A percentile compares a stretch with the other conserved stretches of the same genome.
These are phyloP conservation scores for Manis javanica DNA, from an alignment of 2,797 vertebrate species.

Conservation along the genomic window DNA sequence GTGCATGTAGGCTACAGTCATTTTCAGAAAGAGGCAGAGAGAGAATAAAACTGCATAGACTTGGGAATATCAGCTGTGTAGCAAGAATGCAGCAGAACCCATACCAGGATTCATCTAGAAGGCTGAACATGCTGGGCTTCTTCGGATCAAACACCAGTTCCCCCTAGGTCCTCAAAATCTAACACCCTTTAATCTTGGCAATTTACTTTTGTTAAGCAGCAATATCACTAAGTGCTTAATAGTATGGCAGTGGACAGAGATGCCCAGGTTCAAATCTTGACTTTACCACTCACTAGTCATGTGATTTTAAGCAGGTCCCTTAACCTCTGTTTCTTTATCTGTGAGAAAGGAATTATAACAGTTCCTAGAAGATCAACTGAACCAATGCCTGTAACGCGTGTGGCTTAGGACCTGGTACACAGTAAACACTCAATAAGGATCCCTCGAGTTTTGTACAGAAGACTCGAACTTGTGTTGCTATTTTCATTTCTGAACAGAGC, in stretches of 20 bases:
- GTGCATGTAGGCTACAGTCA: not conserved
- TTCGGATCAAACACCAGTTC: not conserved
- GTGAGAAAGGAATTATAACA: not conserved
- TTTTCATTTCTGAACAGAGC: not conserved
- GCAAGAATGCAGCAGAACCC: not conserved
- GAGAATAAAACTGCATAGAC: not conserved
- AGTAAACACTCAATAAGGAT: not conserved
- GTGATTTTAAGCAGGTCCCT: not conserved
- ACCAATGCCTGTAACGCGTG: not conserved
- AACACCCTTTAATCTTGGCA: not conserved
- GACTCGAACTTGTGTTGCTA: not conserved
- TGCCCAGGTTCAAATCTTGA: not conserved
- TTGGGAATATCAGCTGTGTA: not conserved
- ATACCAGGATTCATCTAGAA: not conserved
- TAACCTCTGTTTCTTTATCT: not conserved
- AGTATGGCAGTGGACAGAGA: not conserved
- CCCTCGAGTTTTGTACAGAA: not conserved
- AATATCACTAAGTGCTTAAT: not conserved
- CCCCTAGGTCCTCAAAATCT: not conserved
- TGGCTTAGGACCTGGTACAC: not conserved
- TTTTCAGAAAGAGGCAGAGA: slow-evolving; percentile 15
- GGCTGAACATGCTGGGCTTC: not conserved
- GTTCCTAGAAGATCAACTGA: not conserved
- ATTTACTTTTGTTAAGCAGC: not conserved
- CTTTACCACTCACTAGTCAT: not conserved